phyloP scores from a whole-genome alignment of 2,113 vertebrate species.

The Sinocyclocheilus rhinocerous region DNA sequence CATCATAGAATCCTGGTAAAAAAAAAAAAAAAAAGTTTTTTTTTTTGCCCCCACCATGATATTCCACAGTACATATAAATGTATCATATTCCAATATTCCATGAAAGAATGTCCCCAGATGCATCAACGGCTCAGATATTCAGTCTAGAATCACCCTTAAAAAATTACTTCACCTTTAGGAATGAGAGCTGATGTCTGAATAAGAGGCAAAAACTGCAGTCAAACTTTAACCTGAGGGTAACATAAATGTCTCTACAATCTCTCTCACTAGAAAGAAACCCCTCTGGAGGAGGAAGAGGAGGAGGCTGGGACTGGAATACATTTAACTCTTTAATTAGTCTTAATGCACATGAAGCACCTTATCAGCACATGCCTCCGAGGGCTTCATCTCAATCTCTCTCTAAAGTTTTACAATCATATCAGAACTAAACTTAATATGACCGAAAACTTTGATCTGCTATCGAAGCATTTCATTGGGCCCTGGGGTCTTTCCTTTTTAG shows the following conservation, averaged over 20 bases:
- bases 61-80: not conserved
- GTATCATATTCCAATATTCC: too few relatives aligned
- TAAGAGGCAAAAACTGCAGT: slow-evolving; percentile 24
- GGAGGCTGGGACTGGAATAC: slow-evolving; percentile 50
- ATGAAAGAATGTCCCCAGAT: not conserved
- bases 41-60: not conserved
- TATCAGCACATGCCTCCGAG: slow-evolving; percentile 49
- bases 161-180: not conserved
- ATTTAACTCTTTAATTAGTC: slow-evolving; percentile 63
- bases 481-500: slow-evolving; percentile 46
- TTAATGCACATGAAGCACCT: slow-evolving; percentile 49
- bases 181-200: slow-evolving; percentile 20
- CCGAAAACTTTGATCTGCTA: slow-evolving; percentile 54
- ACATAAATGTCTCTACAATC: slow-evolving; percentile 35
- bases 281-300: slow-evolving; percentile 32
- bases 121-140: not conserved
- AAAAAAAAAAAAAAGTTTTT: too few relatives aligned
- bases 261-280: slow-evolving; percentile 26
- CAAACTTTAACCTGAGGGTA: slow-evolving; percentile 46
- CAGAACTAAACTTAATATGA: slow-evolving; percentile 54
- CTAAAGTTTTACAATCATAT: slow-evolving; percentile 60
- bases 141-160: not conserved
- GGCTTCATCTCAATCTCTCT: slow-evolving; percentile 51
- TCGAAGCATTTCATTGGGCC: slow-evolving; percentile 43
- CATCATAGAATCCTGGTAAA: too few relatives aligned